A percentile compares a stretch with the other conserved stretches of the same genome.
Evolutionary conservation across 2,888 invertebrate genomes (phyloP).

Genomic region (Byasa hedistus): DNA sequence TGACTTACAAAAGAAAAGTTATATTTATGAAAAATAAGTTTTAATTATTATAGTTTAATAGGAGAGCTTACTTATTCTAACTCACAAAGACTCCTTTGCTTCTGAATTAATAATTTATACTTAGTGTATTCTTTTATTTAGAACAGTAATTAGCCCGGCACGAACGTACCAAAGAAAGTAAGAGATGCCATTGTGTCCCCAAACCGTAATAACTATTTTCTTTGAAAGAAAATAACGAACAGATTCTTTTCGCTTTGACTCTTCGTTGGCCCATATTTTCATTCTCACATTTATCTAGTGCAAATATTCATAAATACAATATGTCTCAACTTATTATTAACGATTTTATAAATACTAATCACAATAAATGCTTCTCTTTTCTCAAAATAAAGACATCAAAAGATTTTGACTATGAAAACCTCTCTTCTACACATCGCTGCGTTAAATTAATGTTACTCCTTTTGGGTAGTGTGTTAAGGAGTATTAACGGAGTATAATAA

Average conservation of each 20-base stretch:
- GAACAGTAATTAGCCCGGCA: constrained; percentile 26
- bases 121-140: constrained; percentile 18
- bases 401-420: no score
- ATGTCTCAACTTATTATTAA: not conserved
- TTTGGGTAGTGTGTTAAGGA: no score
- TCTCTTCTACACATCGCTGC: no score
- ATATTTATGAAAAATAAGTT: not conserved
- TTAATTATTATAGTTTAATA: not conserved
- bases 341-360: no score
- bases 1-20: no score
- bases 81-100: not conserved
- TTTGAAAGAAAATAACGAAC: constrained; percentile 22
- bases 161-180: constrained; percentile 25
- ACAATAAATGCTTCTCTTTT: no score
- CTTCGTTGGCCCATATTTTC: constrained; percentile 7
- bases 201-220: constrained; percentile 27
- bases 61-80: not conserved
- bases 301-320: not conserved
- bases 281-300: not conserved
- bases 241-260: constrained; percentile 21
- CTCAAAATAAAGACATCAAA: no score
- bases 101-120: constrained; percentile 9
- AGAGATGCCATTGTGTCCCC: constrained; percentile 22
- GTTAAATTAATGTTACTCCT: no score
- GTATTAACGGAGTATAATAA: no score